A percentile compares a stretch with the other conserved stretches of the same genome.
These are phyloP conservation scores for Falco concolor DNA, from an alignment of 2,797 vertebrate genomes.

Conservation along the genomic window DNA sequence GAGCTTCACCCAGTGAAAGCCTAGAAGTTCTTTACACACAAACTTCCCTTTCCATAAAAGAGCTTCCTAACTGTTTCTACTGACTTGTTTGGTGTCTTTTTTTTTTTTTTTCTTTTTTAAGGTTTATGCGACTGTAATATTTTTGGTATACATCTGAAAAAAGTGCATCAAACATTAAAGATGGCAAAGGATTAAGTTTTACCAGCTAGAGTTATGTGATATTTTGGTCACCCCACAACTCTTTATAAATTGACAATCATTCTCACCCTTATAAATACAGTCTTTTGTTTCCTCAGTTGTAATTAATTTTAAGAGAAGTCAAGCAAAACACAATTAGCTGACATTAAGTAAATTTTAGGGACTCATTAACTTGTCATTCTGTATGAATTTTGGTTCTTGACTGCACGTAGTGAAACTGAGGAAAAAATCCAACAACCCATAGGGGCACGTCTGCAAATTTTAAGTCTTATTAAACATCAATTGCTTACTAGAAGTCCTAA, in stretches of 20 bases:
- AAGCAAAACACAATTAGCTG: background rate
- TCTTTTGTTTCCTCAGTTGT: background rate
- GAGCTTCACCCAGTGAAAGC: background rate
- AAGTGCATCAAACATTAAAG: background rate
- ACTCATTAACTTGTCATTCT: background rate
- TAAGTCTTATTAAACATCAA: background rate
- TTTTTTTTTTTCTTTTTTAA: background rate
- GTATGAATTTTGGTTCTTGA: background rate
- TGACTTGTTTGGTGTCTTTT: background rate
- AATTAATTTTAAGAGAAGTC: background rate
- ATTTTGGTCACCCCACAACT: background rate
- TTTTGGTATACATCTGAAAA: background rate
- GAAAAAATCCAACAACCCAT: rapidly evolving
- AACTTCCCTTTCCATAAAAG: background rate
- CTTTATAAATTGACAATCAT: background rate
- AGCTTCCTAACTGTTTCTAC: background rate
- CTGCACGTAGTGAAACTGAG: background rate
- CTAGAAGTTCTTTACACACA: background rate
- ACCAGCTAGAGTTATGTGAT: background rate
- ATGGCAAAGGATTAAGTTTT: background rate
- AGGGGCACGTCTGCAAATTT: background rate
- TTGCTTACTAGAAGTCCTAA: background rate
- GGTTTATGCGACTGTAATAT: background rate
- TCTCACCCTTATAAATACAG: background rate
- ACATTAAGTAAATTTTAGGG: background rate